Base-by-base conservation (phyloP, 2,888 invertebrate species). In the Germaria angustata region DNA sequence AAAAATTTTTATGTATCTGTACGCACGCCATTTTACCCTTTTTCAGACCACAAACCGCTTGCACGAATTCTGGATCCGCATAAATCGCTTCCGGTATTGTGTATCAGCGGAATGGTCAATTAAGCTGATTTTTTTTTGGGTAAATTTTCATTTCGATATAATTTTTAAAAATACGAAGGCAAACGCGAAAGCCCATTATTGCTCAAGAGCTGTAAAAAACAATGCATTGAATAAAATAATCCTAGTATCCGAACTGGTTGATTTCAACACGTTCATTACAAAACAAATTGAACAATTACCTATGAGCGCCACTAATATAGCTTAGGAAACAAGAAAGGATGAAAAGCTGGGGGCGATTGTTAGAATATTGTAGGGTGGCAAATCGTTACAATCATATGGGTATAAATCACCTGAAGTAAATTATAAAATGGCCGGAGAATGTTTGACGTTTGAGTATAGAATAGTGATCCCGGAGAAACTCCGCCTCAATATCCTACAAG, bases 61-160 rank as follows among this genome's bases (percentile, higher is more conserved):
- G 7, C 44, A 0, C 53, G 69, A 36, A 77, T 63, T 17, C 9
- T 68, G 9, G 41, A 76, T 1, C 49, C 55, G 2, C 0, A 11
- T 17, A 77, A 59, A 13, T 53, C 61, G 2, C n/a, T 69, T 1
- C 44, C 61, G 0, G 17, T 53, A 5, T 9, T 72, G 0, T 80
- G 66, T 15, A 73, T 80, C 2, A 51, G 57, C 1, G 20, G 59
- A 0, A 80, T 80, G 66, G 66, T 68, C 13, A 80, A 75, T 13
- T 69, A 80, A 41, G 41, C 80, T 4, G 51, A 72, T 41, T 78
- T 71, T 36, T 17, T 69, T 1, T 11, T 13, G 11, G n/a, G n/a
- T n/a, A n/a, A 80, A 78, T 17, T 78, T 78, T 36, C 7, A 59
- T 9, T 41, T 20, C 11, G 39, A 59, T 15, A 15, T 15, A 6